Base-by-base conservation (phyloP, 2,113 vertebrate genomes). In the Tapirus terrestris region DNA sequence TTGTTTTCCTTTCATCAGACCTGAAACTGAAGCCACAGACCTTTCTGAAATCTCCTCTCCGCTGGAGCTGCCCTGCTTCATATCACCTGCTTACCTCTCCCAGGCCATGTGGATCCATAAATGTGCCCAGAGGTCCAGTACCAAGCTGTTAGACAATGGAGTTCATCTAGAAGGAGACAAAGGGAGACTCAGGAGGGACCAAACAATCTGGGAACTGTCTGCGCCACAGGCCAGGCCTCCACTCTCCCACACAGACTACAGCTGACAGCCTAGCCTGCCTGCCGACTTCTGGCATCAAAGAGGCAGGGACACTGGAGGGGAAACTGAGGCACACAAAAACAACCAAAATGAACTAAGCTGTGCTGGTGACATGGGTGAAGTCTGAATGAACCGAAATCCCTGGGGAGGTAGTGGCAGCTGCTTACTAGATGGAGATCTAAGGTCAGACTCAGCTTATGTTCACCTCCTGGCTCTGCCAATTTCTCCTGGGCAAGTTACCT, bases 21-120 rank as follows among this genome's bases (percentile, higher is more conserved):
- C 76, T 93, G 87, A 95, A 96, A 77, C 48, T 75, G 43, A 95
- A 97, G 77, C 48, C 43, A 45, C 31, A 92, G 90, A 56, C 45
- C 56, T 94, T 95, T 94, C 92, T 84, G 61, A 95, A 96, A 73
- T 72, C 25, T 56, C 48, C 36, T 93, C 72, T 84, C 63, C 72
- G 63, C 61, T 65, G 39, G 43, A 68, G 18, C 70, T 96, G 72
- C 13, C 73, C 70, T 20, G 85, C 25, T 45, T 85, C 23, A 1
- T 83, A 56, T 95, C 77, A 94, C 77, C 23, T 81, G 61, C 89
- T 76, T 60, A 65, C 23, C 21, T 51, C 51, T 60, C 67, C 85
- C 48, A 87, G 60, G 75, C 45, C 36, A 13, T 48, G 39, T 80
- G 67, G 18, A 31, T 90, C 45, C 60, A 92, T 90, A 81, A 91